Conservation (phyloP, 2,797 vertebrate species). For the Gadopsis marmoratus region DNA sequence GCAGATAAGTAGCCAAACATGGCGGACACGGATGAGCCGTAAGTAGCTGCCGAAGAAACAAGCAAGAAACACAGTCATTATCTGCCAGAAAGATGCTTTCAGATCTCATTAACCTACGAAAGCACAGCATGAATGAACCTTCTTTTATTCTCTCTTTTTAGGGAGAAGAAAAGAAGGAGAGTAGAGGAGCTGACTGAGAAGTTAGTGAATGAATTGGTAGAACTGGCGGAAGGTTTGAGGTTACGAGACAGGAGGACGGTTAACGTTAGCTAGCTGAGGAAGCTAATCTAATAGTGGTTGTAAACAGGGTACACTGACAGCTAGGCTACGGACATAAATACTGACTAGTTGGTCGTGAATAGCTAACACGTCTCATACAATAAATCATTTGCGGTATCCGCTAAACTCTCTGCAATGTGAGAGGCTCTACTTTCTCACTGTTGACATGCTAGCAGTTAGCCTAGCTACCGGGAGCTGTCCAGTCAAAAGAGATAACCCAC, state of each 20-base stretch:
- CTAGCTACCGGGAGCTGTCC: conserved; percentile 25
- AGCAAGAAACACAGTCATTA: conserved; percentile 63
- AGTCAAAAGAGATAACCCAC: not conserved
- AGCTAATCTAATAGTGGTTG: conserved; percentile 37
- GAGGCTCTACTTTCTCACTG: conserved; percentile 8
- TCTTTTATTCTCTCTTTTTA: conserved; percentile 96
- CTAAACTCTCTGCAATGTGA: not conserved
- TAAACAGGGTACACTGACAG: conserved; percentile 13
- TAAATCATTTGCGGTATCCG: not conserved
- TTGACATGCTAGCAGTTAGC: conserved; percentile 59
- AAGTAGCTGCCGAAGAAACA: conserved; percentile 85
- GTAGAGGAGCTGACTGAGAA: conserved; percentile 96
- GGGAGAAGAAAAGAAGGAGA: conserved; percentile 99
- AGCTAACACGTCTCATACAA: conserved; percentile 15
- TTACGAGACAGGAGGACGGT: conserved; percentile 62
- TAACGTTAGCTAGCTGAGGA: conserved; percentile 49
- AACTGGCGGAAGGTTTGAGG: conserved; percentile 78
- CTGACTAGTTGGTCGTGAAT: not conserved
- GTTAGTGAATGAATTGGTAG: conserved; percentile 90
- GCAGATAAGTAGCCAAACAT: conserved; percentile 80
- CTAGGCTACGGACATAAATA: not conserved
- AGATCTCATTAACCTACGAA: conserved; percentile 64
- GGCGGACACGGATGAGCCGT: conserved; percentile 94
- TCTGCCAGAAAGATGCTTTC: conserved; percentile 70
- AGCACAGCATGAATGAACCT: conserved; percentile 90